Evolutionary conservation across 2,113 vertebrate species (phyloP).

Genomic region (Hucho hucho): DNA sequence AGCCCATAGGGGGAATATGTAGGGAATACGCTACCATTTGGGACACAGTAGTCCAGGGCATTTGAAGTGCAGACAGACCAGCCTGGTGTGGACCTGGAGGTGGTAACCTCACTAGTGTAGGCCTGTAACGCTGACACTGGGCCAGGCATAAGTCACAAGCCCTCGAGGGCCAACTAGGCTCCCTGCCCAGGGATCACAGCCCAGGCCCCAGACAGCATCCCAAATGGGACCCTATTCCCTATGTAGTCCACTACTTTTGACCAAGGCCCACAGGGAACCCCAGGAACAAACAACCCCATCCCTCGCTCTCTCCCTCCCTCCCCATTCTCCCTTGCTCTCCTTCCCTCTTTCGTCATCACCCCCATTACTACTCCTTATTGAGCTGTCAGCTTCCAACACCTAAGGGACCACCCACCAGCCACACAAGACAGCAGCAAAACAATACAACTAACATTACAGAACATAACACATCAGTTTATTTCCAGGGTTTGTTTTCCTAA

Average conservation of each 20-base stretch:
- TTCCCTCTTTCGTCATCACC: background rate
- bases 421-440: background rate
- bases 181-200: slow-evolving; percentile 1
- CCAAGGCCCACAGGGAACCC: too few relatives aligned
- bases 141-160: too few relatives aligned
- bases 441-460: background rate
- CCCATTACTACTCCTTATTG: slow-evolving; percentile 7
- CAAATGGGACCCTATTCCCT: background rate
- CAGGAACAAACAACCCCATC: too few relatives aligned
- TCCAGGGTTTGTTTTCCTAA: too few relatives aligned
- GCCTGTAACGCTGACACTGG: background rate
- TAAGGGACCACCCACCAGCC: background rate
- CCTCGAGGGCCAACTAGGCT: too few relatives aligned
- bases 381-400: slow-evolving; percentile 5
- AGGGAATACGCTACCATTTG: too few relatives aligned
- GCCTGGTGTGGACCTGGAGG: slow-evolving; percentile 7
- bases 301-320: background rate
- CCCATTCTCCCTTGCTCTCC: too few relatives aligned
- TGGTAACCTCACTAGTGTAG: background rate
- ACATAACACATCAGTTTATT: too few relatives aligned
- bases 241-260: too few relatives aligned
- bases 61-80: slow-evolving; percentile 28
- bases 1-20: too few relatives aligned
- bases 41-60: slow-evolving; percentile 8
- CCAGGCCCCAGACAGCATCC: background rate